phyloP scores from a whole-genome alignment of 2,113 vertebrate genomes.

The Cynopterus brachyotis region DNA sequence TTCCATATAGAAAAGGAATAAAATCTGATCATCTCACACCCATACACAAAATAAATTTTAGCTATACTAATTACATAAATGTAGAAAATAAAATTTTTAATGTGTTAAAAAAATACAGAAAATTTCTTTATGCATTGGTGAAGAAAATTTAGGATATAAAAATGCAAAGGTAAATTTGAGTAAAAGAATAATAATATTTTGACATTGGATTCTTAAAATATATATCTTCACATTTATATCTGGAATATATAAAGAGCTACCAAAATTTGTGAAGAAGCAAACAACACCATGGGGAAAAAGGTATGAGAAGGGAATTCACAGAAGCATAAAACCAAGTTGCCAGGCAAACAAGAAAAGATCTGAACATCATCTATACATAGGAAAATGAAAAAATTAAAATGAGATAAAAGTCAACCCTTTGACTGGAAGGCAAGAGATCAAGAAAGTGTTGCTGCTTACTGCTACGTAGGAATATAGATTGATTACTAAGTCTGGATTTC shows the following conservation, averaged over 20 bases:
- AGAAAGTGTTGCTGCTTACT: not conserved
- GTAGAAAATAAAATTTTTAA: not conserved
- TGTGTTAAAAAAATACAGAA: not conserved
- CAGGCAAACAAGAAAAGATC: not conserved
- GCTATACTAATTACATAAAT: not conserved
- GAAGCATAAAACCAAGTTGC: not conserved
- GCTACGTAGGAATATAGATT: not conserved
- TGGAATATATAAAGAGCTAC: not conserved
- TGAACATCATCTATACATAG: not conserved
- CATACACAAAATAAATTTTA: not conserved
- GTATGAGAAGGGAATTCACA: not conserved
- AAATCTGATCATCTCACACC: not conserved
- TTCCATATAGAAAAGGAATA: not conserved
- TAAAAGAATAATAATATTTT: not conserved
- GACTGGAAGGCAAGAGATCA: not conserved
- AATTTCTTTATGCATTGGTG: not conserved
- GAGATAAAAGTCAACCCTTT: not conserved
- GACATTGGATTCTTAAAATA: not conserved
- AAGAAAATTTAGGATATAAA: not conserved
- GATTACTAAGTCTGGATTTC: not conserved
- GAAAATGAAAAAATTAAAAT: not conserved
- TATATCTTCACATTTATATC: not conserved
- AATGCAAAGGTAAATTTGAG: not conserved
- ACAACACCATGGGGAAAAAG: not conserved
- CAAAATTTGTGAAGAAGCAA: not conserved